These are phyloP conservation scores for Magallana angulata DNA, from an alignment of 1,140 invertebrate genomes.

Conservation along the genomic window DNA sequence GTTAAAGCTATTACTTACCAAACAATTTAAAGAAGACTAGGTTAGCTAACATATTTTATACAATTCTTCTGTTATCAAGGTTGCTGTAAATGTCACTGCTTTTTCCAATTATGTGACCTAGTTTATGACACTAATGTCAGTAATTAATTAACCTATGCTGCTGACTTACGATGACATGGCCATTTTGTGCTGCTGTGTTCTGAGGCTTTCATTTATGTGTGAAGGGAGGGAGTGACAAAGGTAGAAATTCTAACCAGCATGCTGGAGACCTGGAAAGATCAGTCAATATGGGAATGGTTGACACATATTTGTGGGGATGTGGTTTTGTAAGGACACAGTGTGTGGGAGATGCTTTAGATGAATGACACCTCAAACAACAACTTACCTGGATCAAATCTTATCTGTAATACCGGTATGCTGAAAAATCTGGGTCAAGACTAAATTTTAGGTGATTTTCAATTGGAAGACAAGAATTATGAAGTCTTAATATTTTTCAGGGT, in stretches of 20 bases:
- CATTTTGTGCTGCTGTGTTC: not conserved
- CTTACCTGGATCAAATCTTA: not conserved
- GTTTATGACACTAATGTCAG: not conserved
- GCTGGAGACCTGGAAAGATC: too few relatives aligned
- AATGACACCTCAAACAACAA: not conserved
- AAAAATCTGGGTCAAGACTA: not conserved
- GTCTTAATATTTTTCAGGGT: too few relatives aligned
- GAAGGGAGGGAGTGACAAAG: too few relatives aligned
- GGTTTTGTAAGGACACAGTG: not conserved
- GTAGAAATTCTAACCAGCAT: too few relatives aligned
- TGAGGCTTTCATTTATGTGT: too few relatives aligned
- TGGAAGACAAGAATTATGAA: too few relatives aligned
- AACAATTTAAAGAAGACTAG: too few relatives aligned
- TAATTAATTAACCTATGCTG: not conserved
- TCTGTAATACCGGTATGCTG: not conserved
- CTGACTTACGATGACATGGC: not conserved
- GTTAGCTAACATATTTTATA: too few relatives aligned
- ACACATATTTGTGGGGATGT: constrained; percentile 6
- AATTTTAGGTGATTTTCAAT: too few relatives aligned
- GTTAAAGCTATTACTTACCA: too few relatives aligned
- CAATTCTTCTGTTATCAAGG: not conserved
- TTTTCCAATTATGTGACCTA: not conserved
- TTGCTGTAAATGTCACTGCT: not conserved
- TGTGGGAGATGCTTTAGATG: not conserved
- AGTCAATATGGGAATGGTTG: not conserved